phyloP scores from a whole-genome alignment of 2,113 vertebrate species.

The Eonycteris spelaea region DNA sequence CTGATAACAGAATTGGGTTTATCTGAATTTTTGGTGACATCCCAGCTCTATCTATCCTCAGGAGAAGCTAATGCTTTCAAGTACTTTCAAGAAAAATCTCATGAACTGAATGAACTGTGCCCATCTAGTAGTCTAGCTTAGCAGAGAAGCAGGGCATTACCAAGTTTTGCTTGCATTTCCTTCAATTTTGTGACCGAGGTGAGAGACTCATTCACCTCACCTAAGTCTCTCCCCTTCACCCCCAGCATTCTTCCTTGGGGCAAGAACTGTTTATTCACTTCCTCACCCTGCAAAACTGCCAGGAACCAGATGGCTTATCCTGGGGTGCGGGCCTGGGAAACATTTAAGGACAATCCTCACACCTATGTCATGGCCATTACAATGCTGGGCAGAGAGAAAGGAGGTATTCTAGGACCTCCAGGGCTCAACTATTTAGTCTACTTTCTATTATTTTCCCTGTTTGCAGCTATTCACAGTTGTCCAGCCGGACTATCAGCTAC shows the following conservation, averaged over 20 bases:
- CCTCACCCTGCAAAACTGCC: neutral
- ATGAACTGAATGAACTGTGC: neutral
- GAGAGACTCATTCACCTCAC: rapidly evolving
- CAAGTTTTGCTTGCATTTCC: neutral
- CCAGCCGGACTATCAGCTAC: neutral
- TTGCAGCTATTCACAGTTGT: neutral
- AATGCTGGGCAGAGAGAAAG: neutral
- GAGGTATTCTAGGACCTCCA: neutral
- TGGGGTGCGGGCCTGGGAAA: neutral
- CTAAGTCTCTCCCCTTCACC: neutral
- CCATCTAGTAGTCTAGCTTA: neutral
- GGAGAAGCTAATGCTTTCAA: neutral
- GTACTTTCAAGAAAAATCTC: neutral
- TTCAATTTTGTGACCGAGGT: neutral
- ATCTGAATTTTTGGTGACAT: neutral
- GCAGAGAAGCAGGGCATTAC: neutral
- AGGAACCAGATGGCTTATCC: neutral
- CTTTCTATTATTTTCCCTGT: neutral
- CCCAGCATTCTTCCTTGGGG: neutral
- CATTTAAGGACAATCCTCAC: neutral
- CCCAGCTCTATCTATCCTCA: neutral
- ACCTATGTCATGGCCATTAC: too few species aligned
- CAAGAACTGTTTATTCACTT: neutral
- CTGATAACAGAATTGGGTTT: too few species aligned
- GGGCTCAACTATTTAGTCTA: neutral